These are phyloP conservation scores for Rutilus rutilus DNA, from an alignment of 2,113 vertebrate species.

Conservation along the genomic window DNA sequence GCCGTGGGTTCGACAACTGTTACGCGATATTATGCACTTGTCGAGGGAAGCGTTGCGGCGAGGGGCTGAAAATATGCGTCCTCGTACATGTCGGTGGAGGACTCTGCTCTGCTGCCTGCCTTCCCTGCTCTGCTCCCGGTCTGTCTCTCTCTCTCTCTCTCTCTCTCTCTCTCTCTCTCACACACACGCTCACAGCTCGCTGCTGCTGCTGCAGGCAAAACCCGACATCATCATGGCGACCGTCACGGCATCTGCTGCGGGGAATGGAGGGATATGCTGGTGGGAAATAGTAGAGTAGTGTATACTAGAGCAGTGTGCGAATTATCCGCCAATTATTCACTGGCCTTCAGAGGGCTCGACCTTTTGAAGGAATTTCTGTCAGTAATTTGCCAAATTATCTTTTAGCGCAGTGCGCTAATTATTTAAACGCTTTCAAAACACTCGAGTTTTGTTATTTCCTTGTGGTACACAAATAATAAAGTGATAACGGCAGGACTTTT, in stretches of 20 bases:
- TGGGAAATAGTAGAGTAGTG: conserved; percentile 44
- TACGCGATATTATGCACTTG: conserved; percentile 29
- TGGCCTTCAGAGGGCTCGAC: conserved; percentile 7
- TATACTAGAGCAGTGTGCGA: background rate
- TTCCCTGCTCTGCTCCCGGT: conserved; percentile 67
- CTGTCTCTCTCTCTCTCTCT: conserved; percentile 17
- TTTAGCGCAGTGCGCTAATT: background rate
- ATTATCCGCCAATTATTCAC: background rate
- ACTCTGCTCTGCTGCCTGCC: conserved; percentile 56
- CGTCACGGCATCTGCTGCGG: conserved; percentile 69
- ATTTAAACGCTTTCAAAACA: background rate
- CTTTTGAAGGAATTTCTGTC: background rate
- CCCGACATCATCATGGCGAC: conserved; percentile 79
- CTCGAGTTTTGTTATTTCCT: too few relatives aligned
- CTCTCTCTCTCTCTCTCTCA: background rate
- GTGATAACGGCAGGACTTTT: background rate
- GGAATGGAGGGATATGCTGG: conserved; percentile 52
- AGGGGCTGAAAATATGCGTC: conserved; percentile 57
- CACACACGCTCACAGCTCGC: conserved; percentile 1
- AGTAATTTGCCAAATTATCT: background rate
- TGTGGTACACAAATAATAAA: background rate
- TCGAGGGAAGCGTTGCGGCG: conserved; percentile 52
- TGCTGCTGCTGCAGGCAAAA: conserved; percentile 73
- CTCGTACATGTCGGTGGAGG: conserved; percentile 66
- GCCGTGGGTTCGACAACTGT: conserved; percentile 40